Evolutionary conservation across 2,113 vertebrate species (phyloP).

Genomic region (Amblyornis subalaris): DNA sequence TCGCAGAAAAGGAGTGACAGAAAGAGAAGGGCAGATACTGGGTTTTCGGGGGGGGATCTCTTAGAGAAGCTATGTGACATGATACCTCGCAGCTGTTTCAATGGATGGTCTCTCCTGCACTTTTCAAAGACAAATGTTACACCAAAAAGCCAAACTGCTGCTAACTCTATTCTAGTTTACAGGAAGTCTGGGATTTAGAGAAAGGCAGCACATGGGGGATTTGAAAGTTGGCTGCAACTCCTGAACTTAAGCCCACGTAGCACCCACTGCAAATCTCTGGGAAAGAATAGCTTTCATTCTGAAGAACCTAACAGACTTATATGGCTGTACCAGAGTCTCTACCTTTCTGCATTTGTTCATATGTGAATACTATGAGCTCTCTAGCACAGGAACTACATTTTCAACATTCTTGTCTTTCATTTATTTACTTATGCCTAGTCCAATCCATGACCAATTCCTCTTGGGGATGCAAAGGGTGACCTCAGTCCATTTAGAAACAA

Average conservation of each 20-base stretch:
- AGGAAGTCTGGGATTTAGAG: conserved; percentile 3
- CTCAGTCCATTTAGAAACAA: neutral
- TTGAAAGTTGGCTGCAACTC: neutral
- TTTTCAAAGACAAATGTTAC: neutral
- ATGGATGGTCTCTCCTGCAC: neutral
- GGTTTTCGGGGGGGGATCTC: neutral
- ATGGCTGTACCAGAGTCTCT: neutral
- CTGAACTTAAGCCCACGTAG: neutral
- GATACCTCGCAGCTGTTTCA: conserved; percentile 44
- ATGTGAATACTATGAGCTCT: neutral
- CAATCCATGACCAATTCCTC: neutral
- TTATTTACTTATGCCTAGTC: neutral
- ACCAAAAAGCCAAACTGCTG: neutral
- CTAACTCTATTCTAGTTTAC: neutral
- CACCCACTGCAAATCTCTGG: neutral
- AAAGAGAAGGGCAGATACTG: neutral
- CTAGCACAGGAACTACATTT: neutral
- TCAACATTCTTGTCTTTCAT: neutral
- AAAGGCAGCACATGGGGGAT: neutral
- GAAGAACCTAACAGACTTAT: neutral
- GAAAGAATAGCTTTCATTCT: neutral
- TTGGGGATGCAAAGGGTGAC: neutral
- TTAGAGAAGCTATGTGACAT: neutral
- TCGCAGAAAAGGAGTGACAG: neutral
- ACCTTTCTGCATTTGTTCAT: neutral